Evolutionary conservation across 2,888 invertebrate species (phyloP).

Genomic region (Caenorhabditis afra): DNA sequence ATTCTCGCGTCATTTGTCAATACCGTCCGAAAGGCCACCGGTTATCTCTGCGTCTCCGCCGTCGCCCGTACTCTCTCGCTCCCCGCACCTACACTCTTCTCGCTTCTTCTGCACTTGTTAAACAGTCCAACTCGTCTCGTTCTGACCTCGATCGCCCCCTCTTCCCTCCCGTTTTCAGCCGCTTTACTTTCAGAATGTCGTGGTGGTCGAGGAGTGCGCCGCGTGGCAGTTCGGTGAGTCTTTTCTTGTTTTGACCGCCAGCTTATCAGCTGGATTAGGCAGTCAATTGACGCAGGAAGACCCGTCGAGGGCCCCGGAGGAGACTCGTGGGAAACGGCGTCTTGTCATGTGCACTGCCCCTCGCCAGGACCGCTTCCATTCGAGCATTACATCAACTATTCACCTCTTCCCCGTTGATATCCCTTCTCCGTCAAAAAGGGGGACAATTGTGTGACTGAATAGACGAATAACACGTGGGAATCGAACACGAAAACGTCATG

Average conservation of each 20-base stretch:
- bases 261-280: conserved; percentile 28
- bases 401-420: not conserved
- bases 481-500: no score
- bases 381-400: conserved; percentile 18
- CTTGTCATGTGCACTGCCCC: conserved; percentile 51
- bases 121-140: conserved; percentile 29
- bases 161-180: conserved; percentile 3
- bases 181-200: conserved; percentile 4
- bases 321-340: conserved; percentile 47
- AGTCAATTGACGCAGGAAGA: conserved; percentile 24
- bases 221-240: conserved; percentile 28
- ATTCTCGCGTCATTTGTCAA: conserved; percentile 44
- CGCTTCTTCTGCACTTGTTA: conserved; percentile 24
- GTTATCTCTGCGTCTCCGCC: conserved; percentile 34
- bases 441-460: no score
- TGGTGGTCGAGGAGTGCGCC: conserved; percentile 20
- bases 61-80: not conserved
- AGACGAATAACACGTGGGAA: no score
- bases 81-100: no score
- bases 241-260: not conserved
- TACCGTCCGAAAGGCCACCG: conserved; percentile 28
- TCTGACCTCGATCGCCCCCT: conserved; percentile 2
- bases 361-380: conserved; percentile 5
- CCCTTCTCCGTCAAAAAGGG: no score
- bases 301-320: not conserved